Base-by-base conservation (phyloP, 2,113 vertebrate genomes). In the Corydoras maculifer region DNA sequence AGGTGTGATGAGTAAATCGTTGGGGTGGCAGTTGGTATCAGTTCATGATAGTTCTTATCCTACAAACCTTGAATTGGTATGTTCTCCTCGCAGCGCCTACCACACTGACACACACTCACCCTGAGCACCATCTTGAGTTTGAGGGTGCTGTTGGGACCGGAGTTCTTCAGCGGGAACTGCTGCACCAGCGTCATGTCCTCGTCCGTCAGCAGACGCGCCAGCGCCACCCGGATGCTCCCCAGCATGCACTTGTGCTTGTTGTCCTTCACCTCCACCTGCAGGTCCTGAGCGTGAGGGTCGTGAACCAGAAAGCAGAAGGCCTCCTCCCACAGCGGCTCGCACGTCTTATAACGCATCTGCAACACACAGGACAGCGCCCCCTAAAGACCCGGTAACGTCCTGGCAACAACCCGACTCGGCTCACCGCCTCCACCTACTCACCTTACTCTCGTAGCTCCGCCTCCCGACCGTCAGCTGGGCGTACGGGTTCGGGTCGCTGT, bases 291-390 rank as follows among this genome's bases (percentile, higher is more conserved):
- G 80, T 79, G 92, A 32, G 97, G 97, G 79, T 99, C 95, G 84
- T 98, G 96, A 60, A 99, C 84, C 49, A 96, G 94, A 84, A 99
- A 99, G 32, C 92, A 93, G 70, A 98, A 96, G 12, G 91, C 88
- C 57, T 98, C 95, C 68, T 99, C 97, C 97, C 97, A 99, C 8
- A 99, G 89, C 0, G 97, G 97, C 75, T 98, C 95, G 65, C 84
- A 93, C 66, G 94, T 97, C 87, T 95, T 98, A 78, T 92, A 94
- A 30, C 94, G 92, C 81, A 98, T 91, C 97, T 99, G 71, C 70
- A 72, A 9, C 25, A 43, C 35, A 43, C 4, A 43, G 35, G 35
- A 43, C 35, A 43, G 35, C 35, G 35, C 4, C 35, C 18, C 18
- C 18, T 25, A 25, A 25, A 25, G 18, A 25, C 18, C 18, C 18